Evolutionary conservation across 1,140 invertebrate species (phyloP).

Genomic region (Papilio xuthus): DNA sequence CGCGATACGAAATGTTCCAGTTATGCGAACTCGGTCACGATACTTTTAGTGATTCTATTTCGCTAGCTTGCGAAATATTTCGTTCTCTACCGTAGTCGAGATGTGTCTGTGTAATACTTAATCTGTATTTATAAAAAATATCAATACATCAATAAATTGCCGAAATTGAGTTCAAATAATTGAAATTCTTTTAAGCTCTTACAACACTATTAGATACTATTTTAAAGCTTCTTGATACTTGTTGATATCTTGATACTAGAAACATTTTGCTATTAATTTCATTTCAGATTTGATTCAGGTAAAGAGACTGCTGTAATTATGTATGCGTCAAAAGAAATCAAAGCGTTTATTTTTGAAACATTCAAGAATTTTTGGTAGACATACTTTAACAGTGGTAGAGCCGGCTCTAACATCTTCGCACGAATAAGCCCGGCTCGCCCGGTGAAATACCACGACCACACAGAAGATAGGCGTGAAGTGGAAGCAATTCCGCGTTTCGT

Average conservation of each 20-base stretch:
- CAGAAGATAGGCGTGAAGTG: too few relatives aligned
- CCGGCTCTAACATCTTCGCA: too few relatives aligned
- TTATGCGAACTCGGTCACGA: slow-evolving; percentile 33
- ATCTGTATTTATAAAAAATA: slow-evolving; percentile 15
- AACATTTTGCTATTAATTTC: background rate
- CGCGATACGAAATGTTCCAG: slow-evolving; percentile 7
- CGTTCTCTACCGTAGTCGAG: slow-evolving; percentile 6
- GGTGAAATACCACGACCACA: too few relatives aligned
- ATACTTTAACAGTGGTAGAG: too few relatives aligned
- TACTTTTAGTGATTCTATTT: slow-evolving; percentile 28
- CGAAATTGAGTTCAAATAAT: background rate
- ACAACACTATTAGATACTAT: background rate
- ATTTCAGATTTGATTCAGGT: background rate
- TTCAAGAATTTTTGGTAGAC: too few relatives aligned
- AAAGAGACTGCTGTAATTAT: too few relatives aligned
- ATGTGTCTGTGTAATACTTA: slow-evolving; percentile 28
- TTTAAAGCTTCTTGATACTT: background rate
- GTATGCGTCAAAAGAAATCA: too few relatives aligned
- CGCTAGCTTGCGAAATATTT: slow-evolving; percentile 33
- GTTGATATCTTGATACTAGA: background rate
- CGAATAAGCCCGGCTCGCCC: too few relatives aligned
- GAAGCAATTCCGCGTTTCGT: too few relatives aligned
- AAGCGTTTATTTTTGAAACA: too few relatives aligned
- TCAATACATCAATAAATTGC: slow-evolving; percentile 10
- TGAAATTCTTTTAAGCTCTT: background rate